Conservation (phyloP, 2,888 invertebrate genomes). For the Siphonodentalium dalli region DNA sequence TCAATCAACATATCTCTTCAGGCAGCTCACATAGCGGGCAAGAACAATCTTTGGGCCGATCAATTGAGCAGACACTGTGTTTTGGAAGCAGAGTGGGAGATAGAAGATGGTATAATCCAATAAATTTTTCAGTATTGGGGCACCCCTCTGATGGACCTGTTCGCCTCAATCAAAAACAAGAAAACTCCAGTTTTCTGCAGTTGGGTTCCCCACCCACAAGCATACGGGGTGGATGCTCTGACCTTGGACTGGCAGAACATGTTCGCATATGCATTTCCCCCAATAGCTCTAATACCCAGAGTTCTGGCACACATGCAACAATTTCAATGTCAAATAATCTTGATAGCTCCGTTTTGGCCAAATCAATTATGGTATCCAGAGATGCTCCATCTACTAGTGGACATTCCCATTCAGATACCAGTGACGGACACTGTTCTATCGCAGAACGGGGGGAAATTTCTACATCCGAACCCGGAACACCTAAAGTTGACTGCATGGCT, state of each 20-base stretch:
- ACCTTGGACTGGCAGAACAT: conserved; percentile 20
- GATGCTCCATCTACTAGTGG: too few relatives aligned
- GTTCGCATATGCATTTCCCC: conserved; percentile 24
- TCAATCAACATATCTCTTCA: conserved; percentile 7
- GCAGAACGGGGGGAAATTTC: not conserved
- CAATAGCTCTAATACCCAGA: conserved; percentile 14
- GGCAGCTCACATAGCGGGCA: conserved; percentile 21
- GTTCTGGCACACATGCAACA: conserved; percentile 7
- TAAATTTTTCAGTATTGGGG: conserved; percentile 10
- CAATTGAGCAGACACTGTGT: conserved; percentile 11
- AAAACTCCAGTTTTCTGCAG: conserved; percentile 15
- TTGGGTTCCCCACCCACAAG: conserved; percentile 15
- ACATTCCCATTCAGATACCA: too few relatives aligned
- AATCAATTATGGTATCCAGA: conserved; percentile 15
- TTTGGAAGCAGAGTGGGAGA: conserved; percentile 15
- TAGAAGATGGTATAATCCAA: conserved; percentile 1
- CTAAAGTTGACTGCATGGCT: conserved; percentile 14
- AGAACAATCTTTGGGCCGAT: conserved; percentile 15
- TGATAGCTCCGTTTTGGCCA: conserved; percentile 25
- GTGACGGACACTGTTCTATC: too few relatives aligned
- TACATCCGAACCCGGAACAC: conserved; percentile 4
- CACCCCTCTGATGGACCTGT: conserved; percentile 18
- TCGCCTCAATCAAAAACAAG: conserved; percentile 20
- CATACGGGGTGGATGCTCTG: conserved; percentile 20
- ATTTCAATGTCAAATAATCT: conserved; percentile 8